phyloP scores from a whole-genome alignment of 2,888 invertebrate genomes.

The Scelioninae gen. 2 region DNA sequence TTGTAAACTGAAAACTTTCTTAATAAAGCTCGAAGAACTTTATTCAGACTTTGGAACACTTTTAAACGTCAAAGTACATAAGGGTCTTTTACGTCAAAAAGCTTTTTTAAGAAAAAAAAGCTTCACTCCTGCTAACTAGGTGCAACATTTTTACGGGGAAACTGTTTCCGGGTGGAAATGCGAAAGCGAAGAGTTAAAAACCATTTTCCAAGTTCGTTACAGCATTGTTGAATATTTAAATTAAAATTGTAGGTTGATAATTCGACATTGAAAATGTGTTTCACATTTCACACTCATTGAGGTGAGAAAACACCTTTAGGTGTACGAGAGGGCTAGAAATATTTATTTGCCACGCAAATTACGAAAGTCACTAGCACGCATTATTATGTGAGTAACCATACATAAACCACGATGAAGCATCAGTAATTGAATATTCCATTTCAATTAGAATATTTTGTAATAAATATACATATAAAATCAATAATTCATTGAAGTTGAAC shows the following conservation, averaged over 20 bases:
- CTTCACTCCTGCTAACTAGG: conserved; percentile 30
- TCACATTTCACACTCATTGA: background rate
- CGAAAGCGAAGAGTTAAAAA: conserved; percentile 28
- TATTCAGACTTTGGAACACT: conserved; percentile 44
- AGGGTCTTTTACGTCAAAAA: conserved; percentile 46
- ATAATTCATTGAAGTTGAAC: too few relatives aligned
- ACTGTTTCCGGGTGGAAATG: conserved; percentile 19
- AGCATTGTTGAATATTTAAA: conserved; percentile 24
- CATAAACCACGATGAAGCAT: too few relatives aligned
- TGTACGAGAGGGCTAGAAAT: too few relatives aligned
- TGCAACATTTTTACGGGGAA: conserved; percentile 28
- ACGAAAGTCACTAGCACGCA: too few relatives aligned
- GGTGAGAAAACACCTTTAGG: too few relatives aligned
- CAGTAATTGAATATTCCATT: too few relatives aligned
- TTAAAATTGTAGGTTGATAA: conserved; percentile 8
- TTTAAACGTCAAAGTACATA: conserved; percentile 47
- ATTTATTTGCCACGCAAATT: too few relatives aligned
- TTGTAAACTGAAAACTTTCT: conserved; percentile 39
- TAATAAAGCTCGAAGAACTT: conserved; percentile 45
- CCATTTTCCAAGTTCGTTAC: conserved; percentile 16
- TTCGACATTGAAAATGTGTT: too few relatives aligned
- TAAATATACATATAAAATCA: too few relatives aligned
- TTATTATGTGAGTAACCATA: too few relatives aligned
- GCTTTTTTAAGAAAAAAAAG: conserved; percentile 38
- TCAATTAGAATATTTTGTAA: too few relatives aligned